Base-by-base conservation (phyloP, 2,797 vertebrate genomes). In the Glyptemys insculpta region DNA sequence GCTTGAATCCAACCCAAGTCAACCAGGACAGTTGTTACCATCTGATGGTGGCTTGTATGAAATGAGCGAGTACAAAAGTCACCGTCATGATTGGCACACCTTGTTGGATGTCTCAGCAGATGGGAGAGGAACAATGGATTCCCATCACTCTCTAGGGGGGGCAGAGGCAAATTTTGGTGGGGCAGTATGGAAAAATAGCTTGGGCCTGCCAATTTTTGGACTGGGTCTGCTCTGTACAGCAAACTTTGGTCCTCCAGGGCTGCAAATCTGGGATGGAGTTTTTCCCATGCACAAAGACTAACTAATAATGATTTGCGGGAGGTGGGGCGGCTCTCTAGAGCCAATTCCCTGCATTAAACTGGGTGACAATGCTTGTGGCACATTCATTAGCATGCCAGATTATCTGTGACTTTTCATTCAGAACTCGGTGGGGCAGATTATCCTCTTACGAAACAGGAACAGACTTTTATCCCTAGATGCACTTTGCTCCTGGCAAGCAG, bases 1-100 rank as follows among this genome's bases (percentile, higher is more conserved):
- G 68, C n/a, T 72, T 72, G 8, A 72, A 37, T 11, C 80, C 10
- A n/a, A 37, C 8, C 54, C 41, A 44, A 79, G 44, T 41, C 2
- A 62, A 62, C 56, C 18, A 16, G 0, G 8, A 56, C 37, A 47
- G 41, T 0, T 49, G 27, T 34, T 29, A 78, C 6, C 44, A 23
- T 0, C 25, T 15, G 50, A 76, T 0, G 27, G 57, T 0, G 41
- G 91, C 3, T 25, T 25, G 1, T 3, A 50, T 10, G 49, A 52
- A 88, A 83, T 59, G 57, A 59, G 57, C 29, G 12, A 12, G 12
- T 29, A 47, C 41, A 44, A 44, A 76, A 76, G 27, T 76, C 65
- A 23, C 65, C 34, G 5, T 21, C 19, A 6, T 68, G n/a, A 23
- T n/a, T 68, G n/a, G n/a, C n/a, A 19, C 16, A 68, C 34, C 34